Conservation (phyloP, 2,888 invertebrate species). For the Chydorus sphaericus region DNA sequence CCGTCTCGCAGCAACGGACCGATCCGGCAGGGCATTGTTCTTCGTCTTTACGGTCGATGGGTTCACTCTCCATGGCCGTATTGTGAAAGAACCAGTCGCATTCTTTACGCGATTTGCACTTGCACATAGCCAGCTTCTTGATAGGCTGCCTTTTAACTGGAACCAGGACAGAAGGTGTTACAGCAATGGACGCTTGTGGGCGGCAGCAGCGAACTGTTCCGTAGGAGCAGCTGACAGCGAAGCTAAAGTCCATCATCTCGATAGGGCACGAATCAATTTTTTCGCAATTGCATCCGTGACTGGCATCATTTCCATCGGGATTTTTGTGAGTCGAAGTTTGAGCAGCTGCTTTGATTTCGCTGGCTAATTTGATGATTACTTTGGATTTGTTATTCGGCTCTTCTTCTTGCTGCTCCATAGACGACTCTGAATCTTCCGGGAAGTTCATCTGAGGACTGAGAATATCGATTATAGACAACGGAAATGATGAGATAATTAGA, state of each 20-base stretch:
- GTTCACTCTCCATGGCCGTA: background rate
- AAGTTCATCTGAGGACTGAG: background rate
- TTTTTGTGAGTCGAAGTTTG: background rate
- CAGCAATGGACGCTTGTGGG: background rate
- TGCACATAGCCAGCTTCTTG: background rate
- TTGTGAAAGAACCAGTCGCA: background rate
- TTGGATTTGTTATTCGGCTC: too few relatives aligned
- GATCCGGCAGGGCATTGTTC: background rate
- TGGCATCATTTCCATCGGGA: background rate
- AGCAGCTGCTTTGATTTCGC: background rate
- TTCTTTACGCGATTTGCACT: background rate
- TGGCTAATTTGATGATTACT: slow-evolving; percentile 6
- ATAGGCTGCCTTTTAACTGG: background rate
- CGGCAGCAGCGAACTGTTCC: slow-evolving; percentile 12
- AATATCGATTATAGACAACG: too few relatives aligned
- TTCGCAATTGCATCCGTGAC: slow-evolving; percentile 10
- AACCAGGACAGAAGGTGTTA: background rate
- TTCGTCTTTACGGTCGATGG: background rate
- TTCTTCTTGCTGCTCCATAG: too few relatives aligned
- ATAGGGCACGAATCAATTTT: slow-evolving; percentile 9
- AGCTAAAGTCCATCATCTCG: slow-evolving; percentile 13
- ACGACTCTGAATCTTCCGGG: background rate
- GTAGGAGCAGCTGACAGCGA: slow-evolving; percentile 8
- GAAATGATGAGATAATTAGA: background rate
- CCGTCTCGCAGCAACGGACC: slow-evolving; percentile 9